Conservation (phyloP, 2,797 vertebrate genomes). For the Pitangus sulphuratus region DNA sequence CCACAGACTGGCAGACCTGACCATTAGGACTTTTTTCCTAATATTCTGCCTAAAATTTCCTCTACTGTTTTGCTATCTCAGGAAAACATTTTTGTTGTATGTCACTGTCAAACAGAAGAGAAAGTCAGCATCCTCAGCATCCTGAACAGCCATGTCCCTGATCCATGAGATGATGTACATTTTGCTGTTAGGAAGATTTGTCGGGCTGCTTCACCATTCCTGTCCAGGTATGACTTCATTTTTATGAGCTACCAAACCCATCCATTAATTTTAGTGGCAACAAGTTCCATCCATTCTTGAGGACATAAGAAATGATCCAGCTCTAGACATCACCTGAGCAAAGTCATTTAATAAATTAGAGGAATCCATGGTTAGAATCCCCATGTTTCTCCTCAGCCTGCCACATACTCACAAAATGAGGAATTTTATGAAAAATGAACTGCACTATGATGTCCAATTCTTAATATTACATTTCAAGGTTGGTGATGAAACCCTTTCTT, state of each 20-base stretch:
- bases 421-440: conserved; percentile 46
- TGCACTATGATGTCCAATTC: background rate
- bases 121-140: background rate
- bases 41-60: background rate
- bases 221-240: background rate
- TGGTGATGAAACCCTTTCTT: conserved; percentile 38
- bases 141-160: background rate
- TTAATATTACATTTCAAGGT: conserved; percentile 34
- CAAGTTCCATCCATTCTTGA: conserved; percentile 9
- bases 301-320: background rate
- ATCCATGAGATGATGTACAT: background rate
- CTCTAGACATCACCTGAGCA: conserved; percentile 24
- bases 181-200: conserved; percentile 16
- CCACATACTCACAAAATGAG: background rate
- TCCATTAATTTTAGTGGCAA: conserved; percentile 21
- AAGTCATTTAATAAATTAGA: conserved; percentile 55
- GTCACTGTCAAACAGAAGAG: conserved; percentile 27
- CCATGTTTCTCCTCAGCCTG: background rate
- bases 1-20: background rate
- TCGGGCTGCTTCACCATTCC: conserved; percentile 32
- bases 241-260: conserved; percentile 44
- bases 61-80: conserved; percentile 1
- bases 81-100: background rate
- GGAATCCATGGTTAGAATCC: background rate
- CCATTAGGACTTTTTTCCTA: background rate